These are phyloP conservation scores for Melipona bicolor DNA, from an alignment of 2,888 invertebrate genomes.

Conservation along the genomic window DNA sequence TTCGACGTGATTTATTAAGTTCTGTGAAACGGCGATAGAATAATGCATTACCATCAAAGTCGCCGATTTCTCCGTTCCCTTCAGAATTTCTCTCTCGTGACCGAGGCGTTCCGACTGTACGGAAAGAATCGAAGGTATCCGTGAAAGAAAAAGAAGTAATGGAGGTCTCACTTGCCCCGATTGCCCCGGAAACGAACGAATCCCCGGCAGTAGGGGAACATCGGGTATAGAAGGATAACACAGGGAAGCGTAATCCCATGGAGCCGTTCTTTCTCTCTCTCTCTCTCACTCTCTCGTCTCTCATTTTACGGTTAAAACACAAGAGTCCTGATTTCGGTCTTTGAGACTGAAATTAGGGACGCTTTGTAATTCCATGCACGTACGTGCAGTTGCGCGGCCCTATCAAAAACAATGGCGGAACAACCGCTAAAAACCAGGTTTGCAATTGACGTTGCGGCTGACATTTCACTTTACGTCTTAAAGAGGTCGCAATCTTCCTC, in stretches of 20 bases:
- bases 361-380: slow-evolving; percentile 59
- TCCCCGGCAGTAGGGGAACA: slow-evolving; percentile 64
- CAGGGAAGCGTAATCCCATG: slow-evolving; percentile 68
- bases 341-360: slow-evolving; percentile 55
- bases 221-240: slow-evolving; percentile 69
- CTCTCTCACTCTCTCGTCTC: slow-evolving; percentile 36
- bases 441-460: neutral
- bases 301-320: slow-evolving; percentile 65
- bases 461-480: neutral
- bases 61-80: slow-evolving; percentile 29
- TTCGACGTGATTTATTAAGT: slow-evolving; percentile 34
- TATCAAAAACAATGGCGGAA: too few species aligned
- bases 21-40: neutral
- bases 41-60: slow-evolving; percentile 32
- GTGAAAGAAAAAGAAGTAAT: slow-evolving; percentile 62
- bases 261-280: slow-evolving; percentile 13
- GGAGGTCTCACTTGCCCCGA: slow-evolving; percentile 67
- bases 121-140: slow-evolving; percentile 61
- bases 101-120: slow-evolving; percentile 39
- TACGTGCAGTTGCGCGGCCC: slow-evolving; percentile 7
- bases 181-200: slow-evolving; percentile 72
- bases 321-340: slow-evolving; percentile 63
- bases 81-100: slow-evolving; percentile 38
- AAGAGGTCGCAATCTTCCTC: neutral
- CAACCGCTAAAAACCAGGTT: too few species aligned